phyloP scores from a whole-genome alignment of 92 coral and sea anemone genomes.

The Palythoa caribaeorum region DNA sequence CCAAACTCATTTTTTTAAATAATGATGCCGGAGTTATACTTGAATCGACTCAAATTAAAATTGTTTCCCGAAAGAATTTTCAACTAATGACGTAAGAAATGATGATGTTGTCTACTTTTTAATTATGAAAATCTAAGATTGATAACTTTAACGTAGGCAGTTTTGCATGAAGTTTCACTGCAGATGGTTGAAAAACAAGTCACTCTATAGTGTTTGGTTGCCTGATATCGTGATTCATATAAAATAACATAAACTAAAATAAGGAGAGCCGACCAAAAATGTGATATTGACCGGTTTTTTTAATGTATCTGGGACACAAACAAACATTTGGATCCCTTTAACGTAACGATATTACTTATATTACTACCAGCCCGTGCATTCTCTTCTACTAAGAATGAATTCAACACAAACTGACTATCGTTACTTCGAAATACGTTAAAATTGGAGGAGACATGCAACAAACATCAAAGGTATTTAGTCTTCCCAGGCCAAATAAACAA shows the following conservation, averaged over 20 bases:
- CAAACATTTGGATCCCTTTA: no score
- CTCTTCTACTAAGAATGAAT: no score
- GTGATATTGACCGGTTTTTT: no score
- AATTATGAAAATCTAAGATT: not conserved
- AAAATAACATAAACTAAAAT: no score
- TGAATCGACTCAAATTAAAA: not conserved
- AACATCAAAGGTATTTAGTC: not conserved
- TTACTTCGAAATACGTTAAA: no score
- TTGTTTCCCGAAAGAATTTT: not conserved
- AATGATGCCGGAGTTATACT: not conserved
- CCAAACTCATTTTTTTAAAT: not conserved
- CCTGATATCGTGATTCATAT: no score
- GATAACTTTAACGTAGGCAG: not conserved
- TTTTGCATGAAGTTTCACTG: not conserved
- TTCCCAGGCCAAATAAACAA: constrained; percentile 10
- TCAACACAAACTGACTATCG: no score
- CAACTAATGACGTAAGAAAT: not conserved
- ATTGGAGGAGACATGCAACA: not conserved
- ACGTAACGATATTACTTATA: no score
- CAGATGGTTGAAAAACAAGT: constrained; percentile 1
- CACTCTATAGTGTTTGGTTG: no score
- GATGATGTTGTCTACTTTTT: not conserved
- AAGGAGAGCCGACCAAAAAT: no score
- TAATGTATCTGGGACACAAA: no score
- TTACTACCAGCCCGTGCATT: no score